These are phyloP conservation scores for Melitaea cinxia DNA, from an alignment of 1,140 invertebrate species.

Conservation along the genomic window DNA sequence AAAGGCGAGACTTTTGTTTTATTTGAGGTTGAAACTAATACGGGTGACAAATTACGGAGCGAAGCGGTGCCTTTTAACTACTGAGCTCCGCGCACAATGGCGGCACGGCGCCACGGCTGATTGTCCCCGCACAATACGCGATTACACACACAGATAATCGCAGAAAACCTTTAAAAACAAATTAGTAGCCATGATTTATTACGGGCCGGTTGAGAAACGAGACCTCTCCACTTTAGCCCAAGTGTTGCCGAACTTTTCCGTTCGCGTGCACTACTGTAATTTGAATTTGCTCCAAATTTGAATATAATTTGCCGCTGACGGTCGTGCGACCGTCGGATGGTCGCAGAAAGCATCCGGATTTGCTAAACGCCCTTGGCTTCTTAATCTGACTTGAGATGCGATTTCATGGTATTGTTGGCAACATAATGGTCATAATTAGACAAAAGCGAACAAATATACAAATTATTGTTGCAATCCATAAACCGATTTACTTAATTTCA, in stretches of 20 bases:
- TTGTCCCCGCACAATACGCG: slow-evolving; percentile 65
- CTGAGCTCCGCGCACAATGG: slow-evolving; percentile 48
- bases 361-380: slow-evolving; percentile 27
- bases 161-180: slow-evolving; percentile 79
- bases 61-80: slow-evolving; percentile 55
- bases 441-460: not conserved
- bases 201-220: slow-evolving; percentile 59
- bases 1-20: slow-evolving; percentile 62
- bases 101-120: slow-evolving; percentile 52
- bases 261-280: slow-evolving; percentile 76
- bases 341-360: slow-evolving; percentile 45
- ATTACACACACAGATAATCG: slow-evolving; percentile 71
- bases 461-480: no score
- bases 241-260: slow-evolving; percentile 45
- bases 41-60: slow-evolving; percentile 70
- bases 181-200: slow-evolving; percentile 80
- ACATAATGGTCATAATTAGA: not conserved
- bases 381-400: not conserved
- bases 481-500: no score
- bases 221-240: slow-evolving; percentile 9
- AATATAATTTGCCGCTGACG: slow-evolving; percentile 72
- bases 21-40: slow-evolving; percentile 40
- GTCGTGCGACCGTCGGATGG: slow-evolving; percentile 55
- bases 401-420: not conserved
- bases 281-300: slow-evolving; percentile 77